Conservation (phyloP, 2,797 vertebrate species). For the Sebastes taczanowskii region DNA sequence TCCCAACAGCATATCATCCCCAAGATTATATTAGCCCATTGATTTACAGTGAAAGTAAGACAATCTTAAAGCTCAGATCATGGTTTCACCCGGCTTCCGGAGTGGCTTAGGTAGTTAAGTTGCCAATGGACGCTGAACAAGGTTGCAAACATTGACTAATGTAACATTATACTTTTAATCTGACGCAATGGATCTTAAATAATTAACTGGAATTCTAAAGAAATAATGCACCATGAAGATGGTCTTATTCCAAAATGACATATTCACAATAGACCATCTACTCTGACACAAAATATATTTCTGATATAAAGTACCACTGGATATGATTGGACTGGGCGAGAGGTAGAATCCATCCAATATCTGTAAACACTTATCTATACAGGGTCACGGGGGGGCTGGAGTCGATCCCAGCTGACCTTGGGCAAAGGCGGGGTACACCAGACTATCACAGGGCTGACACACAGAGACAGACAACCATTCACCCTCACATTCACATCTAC, state of each 20-base stretch:
- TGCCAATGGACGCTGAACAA: slow-evolving; percentile 10
- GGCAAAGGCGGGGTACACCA: too few species aligned
- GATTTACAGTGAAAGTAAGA: slow-evolving; percentile 48
- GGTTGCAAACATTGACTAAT: slow-evolving; percentile 17
- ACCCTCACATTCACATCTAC: too few species aligned
- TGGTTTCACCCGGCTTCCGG: slow-evolving; percentile 37
- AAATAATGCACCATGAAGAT: not conserved
- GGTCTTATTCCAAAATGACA: not conserved
- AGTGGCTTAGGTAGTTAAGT: slow-evolving; percentile 25
- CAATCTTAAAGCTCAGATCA: slow-evolving; percentile 43
- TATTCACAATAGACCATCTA: not conserved
- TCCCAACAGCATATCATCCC: slow-evolving; percentile 49
- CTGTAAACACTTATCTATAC: too few species aligned
- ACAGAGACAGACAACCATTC: too few species aligned
- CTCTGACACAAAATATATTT: not conserved
- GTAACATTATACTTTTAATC: slow-evolving; percentile 28
- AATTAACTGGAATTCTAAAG: not conserved
- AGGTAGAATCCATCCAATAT: not conserved
- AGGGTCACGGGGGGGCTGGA: too few species aligned
- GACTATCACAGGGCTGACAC: too few species aligned
- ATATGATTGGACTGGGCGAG: not conserved
- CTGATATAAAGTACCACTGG: not conserved
- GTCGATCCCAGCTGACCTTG: too few species aligned
- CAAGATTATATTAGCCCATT: slow-evolving; percentile 53
- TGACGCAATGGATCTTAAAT: not conserved